Percentiles rank a stretch among this genome's conserved stretches.
Conservation (phyloP, 2,113 vertebrate species). For the Chamaea fasciata region DNA sequence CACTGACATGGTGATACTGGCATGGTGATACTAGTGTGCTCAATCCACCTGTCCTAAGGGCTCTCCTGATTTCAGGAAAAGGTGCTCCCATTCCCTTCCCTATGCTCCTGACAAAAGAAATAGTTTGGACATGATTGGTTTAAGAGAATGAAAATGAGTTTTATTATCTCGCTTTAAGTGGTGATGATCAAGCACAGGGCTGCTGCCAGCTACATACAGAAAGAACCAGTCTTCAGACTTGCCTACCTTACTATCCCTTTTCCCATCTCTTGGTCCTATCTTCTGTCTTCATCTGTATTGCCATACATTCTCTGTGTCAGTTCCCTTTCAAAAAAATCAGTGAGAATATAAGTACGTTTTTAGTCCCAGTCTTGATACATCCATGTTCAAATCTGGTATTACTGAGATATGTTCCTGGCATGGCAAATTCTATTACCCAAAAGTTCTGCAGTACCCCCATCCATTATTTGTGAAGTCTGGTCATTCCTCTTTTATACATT, state of each 20-base stretch:
- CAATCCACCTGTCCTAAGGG: background rate
- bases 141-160: background rate
- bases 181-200: background rate
- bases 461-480: background rate
- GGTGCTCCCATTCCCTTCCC: background rate
- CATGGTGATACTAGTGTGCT: background rate
- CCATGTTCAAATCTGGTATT: background rate
- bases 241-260: background rate
- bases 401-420: background rate
- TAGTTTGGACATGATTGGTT: background rate
- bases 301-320: background rate
- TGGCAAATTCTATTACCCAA: background rate
- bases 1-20: background rate
- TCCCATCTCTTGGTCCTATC: background rate
- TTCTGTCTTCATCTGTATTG: background rate
- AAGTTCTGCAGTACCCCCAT: background rate
- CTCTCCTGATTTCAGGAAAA: background rate
- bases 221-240: background rate
- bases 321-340: background rate
- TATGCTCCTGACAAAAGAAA: background rate
- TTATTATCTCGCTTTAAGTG: background rate
- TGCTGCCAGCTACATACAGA: background rate
- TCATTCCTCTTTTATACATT: background rate
- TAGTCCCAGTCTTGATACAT: background rate
- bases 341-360: background rate